Evolutionary conservation across 1,140 invertebrate species (phyloP).

Genomic region (Bombus ignitus): DNA sequence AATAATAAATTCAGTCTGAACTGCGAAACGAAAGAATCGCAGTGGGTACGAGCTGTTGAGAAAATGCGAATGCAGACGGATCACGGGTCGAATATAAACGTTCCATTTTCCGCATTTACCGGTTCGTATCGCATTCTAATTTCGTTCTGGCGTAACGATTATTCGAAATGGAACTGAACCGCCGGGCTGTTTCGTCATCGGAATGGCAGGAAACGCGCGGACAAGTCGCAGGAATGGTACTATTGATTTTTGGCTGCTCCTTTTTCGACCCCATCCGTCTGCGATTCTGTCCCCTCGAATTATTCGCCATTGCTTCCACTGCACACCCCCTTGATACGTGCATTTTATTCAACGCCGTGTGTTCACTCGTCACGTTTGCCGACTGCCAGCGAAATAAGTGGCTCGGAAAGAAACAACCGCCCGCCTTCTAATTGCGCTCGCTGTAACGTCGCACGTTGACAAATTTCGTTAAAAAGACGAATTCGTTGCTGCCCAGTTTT

Average conservation of each 20-base stretch:
- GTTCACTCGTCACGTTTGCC: constrained; percentile 49
- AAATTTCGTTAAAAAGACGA: not conserved
- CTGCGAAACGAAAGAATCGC: too few species aligned
- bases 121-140: not conserved
- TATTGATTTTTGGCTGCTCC: constrained; percentile 67
- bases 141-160: not conserved
- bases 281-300: constrained; percentile 64
- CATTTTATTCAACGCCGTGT: constrained; percentile 40
- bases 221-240: constrained; percentile 51
- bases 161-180: not conserved
- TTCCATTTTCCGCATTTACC: not conserved
- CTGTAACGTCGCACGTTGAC: not conserved
- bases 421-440: constrained; percentile 27
- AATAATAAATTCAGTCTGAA: too few species aligned
- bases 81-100: not conserved
- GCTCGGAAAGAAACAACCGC: constrained; percentile 18
- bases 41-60: too few species aligned
- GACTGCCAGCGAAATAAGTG: constrained; percentile 51
- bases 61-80: too few species aligned
- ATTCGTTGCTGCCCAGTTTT: not conserved
- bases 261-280: constrained; percentile 63
- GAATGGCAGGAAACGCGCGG: constrained; percentile 6
- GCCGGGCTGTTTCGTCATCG: not conserved
- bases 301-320: constrained; percentile 57
- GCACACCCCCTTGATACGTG: constrained; percentile 39